A percentile compares a stretch with the other conserved stretches of the same genome.
These are phyloP conservation scores for Aethes cnicana DNA, from an alignment of 2,888 invertebrate genomes.

Conservation along the genomic window DNA sequence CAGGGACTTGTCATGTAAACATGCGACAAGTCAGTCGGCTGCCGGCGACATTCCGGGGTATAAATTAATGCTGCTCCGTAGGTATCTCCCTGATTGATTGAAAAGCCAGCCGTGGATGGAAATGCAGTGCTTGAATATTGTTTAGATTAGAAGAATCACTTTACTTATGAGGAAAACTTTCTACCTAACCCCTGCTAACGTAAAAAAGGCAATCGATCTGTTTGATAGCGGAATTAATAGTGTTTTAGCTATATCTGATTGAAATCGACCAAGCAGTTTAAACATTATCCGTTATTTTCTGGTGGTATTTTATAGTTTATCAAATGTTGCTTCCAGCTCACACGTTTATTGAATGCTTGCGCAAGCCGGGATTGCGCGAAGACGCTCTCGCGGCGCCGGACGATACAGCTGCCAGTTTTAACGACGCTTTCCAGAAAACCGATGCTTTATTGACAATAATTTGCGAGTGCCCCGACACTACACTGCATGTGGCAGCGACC, in stretches of 20 bases:
- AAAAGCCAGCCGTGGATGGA: conserved; percentile 32
- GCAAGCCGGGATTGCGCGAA: conserved; percentile 8
- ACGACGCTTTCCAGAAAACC: conserved; percentile 65
- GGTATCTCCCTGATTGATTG: conserved; percentile 70
- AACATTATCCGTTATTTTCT: no score
- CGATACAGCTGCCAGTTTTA: conserved; percentile 61
- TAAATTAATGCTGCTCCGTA: conserved; percentile 74
- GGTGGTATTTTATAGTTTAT: conserved; percentile 6
- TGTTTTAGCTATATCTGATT: no score
- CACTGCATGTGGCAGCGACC: conserved; percentile 54
- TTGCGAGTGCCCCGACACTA: conserved; percentile 59
- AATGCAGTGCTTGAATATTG: not conserved
- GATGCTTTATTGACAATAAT: conserved; percentile 68
- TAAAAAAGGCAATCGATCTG: no score
- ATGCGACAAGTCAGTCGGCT: conserved; percentile 51
- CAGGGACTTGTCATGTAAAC: conserved; percentile 58
- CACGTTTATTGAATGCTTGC: conserved; percentile 34
- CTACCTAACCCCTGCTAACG: no score
- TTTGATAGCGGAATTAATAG: no score
- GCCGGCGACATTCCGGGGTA: conserved; percentile 71
- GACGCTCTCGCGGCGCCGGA: conserved; percentile 37
- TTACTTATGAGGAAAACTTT: no score
- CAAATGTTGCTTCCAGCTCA: not conserved
- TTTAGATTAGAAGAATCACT: not conserved
- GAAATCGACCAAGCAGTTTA: no score